Conservation (phyloP, 2,888 invertebrate species). For the Mesochorus sp. region DNA sequence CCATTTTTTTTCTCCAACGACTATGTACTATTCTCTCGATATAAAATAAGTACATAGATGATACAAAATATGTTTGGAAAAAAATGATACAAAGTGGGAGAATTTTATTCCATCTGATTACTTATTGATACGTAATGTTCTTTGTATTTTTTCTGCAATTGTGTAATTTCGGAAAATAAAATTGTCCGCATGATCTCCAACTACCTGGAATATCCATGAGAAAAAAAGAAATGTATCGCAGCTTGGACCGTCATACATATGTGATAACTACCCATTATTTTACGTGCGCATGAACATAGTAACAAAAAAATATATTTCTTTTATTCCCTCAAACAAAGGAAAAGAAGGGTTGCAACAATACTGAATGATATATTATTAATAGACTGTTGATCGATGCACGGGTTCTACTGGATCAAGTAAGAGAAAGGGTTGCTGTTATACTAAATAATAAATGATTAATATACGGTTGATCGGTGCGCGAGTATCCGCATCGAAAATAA, state of each 20-base stretch:
- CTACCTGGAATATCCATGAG: not conserved
- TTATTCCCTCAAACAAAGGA: not conserved
- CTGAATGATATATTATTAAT: slow-evolving; percentile 1
- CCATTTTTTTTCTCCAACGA: not conserved
- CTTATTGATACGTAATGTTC: not conserved
- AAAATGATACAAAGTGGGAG: not conserved
- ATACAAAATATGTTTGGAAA: not conserved
- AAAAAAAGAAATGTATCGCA: not conserved
- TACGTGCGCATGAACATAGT: slow-evolving; percentile 1
- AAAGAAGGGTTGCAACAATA: not conserved
- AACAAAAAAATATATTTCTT: slow-evolving; percentile 1
- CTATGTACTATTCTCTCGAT: not conserved
- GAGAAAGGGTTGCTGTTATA: slow-evolving; percentile 4
- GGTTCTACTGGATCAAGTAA: not conserved
- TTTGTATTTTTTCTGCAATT: not conserved
- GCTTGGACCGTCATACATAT: not conserved
- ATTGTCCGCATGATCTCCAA: not conserved
- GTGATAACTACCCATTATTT: not conserved
- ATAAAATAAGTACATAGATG: too few species aligned
- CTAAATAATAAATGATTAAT: too few species aligned
- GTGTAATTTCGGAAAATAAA: not conserved
- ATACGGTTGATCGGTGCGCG: too few species aligned
- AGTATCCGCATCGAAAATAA: not conserved
- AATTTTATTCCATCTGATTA: not conserved
- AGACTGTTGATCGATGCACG: not conserved